Evolutionary conservation across 1,140 invertebrate genomes (phyloP), one percentile per base, ranked within the genome.

Genomic region (Cydia strobilella): DNA sequence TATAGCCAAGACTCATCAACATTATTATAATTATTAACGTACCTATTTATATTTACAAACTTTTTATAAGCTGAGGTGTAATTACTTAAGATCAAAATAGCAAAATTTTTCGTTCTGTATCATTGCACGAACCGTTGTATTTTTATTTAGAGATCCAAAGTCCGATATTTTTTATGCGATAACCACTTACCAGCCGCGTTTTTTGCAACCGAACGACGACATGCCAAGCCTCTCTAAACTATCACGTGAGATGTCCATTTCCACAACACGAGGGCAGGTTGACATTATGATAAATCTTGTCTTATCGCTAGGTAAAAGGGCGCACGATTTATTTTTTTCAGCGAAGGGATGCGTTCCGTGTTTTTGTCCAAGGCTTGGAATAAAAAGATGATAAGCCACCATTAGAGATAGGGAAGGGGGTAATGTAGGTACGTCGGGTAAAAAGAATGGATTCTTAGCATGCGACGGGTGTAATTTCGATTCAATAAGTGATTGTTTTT

Each of bases 321-420:
- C 74, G 13, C 25, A 51, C 25, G 74, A 71, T 71, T 59, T 74
- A 84, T 85, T 80, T 84, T 81, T 81, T 76, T 78, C 75, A 42
- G 72, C 65, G 27, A 25, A 76, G 75, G 79, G 75, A 81, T 83
- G 84, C 84, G 79, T 84, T 83, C 80, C 76, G 69, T 81, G 82
- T 85, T 81, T 82, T 71, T 78, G 72, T 73, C 78, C 77, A 82
- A 82, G 75, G 77, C 78, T 77, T 79, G 65, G 79, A 78, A 82
- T 88, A 88, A 81, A 87, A 87, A 84, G 82, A 88, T 82, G 86
- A 88, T 88, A 88, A 88, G 81, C 77, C 69, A 76, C 74, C 77
- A 79, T 76, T 80, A 79, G 42, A 78, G 80, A 80, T 78, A 79
- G 76, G 74, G 80, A 79, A 74, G 77, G 74, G 74, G 39, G 76